Conservation (phyloP, 2,797 vertebrate species). For the Helarctos malayanus region DNA sequence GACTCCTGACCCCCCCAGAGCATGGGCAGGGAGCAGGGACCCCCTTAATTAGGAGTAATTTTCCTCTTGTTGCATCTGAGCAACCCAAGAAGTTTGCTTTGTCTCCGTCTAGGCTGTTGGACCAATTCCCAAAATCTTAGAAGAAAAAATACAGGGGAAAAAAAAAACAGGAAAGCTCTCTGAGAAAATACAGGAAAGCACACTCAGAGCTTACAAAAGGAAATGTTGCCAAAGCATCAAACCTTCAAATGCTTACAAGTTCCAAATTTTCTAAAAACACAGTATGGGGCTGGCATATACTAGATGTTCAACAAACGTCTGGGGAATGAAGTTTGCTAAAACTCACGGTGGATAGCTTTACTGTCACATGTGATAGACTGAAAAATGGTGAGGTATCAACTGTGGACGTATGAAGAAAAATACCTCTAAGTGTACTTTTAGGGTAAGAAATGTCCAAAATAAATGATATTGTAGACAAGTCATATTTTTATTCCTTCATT, state of each 20-base stretch:
- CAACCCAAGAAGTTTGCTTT: background rate
- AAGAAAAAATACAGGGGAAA: background rate
- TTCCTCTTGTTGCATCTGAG: background rate
- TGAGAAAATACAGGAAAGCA: background rate
- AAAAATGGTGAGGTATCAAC: background rate
- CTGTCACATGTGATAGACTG: background rate
- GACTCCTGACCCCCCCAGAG: background rate
- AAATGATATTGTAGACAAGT: constrained; percentile 20
- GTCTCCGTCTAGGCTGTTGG: background rate
- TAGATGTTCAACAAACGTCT: background rate
- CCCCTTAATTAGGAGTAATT: background rate
- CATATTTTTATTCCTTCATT: background rate
- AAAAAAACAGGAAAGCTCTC: background rate
- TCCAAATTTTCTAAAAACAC: background rate
- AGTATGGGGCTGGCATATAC: background rate
- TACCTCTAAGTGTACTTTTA: background rate
- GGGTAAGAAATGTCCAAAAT: background rate
- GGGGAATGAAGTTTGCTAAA: background rate
- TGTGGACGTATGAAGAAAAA: background rate
- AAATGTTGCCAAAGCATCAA: background rate
- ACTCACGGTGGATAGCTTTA: background rate
- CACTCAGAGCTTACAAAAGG: background rate
- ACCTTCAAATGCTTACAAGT: background rate
- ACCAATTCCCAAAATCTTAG: background rate
- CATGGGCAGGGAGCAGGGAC: background rate